Evolutionary conservation across 64 coral and sea anemone species (phyloP).

Genomic region (Dendrophyllia cribrosa): DNA sequence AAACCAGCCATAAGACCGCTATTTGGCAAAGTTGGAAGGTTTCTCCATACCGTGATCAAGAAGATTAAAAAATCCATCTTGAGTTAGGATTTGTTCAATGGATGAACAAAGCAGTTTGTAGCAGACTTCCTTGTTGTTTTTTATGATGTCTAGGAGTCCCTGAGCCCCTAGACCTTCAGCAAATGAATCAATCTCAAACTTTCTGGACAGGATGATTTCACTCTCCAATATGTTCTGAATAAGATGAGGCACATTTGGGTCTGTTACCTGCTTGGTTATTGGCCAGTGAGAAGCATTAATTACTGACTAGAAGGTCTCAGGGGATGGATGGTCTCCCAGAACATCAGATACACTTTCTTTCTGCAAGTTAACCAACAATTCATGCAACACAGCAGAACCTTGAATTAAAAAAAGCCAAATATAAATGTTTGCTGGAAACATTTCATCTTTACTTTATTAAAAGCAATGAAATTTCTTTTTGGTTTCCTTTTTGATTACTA

Average conservation of each 20-base stretch:
- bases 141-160: slow-evolving; percentile 61
- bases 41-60: background rate
- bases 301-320: slow-evolving; percentile 30
- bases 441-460: background rate
- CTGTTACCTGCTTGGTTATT: slow-evolving; percentile 41
- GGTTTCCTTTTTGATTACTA: no score
- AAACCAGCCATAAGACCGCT: slow-evolving; percentile 50
- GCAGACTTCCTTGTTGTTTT: slow-evolving; percentile 58
- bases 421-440: background rate
- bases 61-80: slow-evolving; percentile 37
- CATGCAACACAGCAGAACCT: slow-evolving; percentile 63
- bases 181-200: slow-evolving; percentile 56
- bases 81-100: slow-evolving; percentile 34
- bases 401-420: background rate
- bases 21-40: slow-evolving; percentile 39
- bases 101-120: slow-evolving; percentile 47
- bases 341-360: slow-evolving; percentile 40
- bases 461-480: no score
- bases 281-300: slow-evolving; percentile 65
- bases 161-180: slow-evolving; percentile 32
- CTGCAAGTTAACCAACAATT: slow-evolving; percentile 52
- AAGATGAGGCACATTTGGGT: slow-evolving; percentile 34
- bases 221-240: slow-evolving; percentile 54
- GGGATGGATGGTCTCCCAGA: slow-evolving; percentile 36
- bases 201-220: slow-evolving; percentile 60